Base-by-base conservation (phyloP, 2,888 invertebrate species). In the Ormyrus thymus region DNA sequence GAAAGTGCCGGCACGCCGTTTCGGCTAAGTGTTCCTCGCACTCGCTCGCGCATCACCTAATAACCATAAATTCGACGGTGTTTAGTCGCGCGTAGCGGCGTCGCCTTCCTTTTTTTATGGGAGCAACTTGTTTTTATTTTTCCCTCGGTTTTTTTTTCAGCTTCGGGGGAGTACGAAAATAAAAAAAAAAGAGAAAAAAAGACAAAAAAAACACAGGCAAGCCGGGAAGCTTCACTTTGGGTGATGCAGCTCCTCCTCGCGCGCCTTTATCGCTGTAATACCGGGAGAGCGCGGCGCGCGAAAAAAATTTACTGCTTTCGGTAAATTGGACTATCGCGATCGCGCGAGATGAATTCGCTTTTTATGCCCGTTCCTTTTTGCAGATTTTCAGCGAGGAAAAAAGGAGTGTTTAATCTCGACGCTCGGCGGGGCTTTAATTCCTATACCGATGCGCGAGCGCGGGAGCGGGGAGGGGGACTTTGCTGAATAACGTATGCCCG, bases 1-100 rank as follows among this genome's bases (percentile, higher is more conserved):
- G 48, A 71, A 75, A 79, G 66, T 29, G 29, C 66, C 68, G 45
- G 65, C 73, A 62, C 79, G 79, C 76, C 74, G 81, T 80, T 80
- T 73, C 29, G 71, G 53, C 76, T 80, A 80, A 81, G 80, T 80
- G 74, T 81, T 81, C 3, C 29, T 75, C 51, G 45, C 62, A 56
- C 29, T 29, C 66, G 15, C n/a, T n/a, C 65, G 71, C 76, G 64
- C 72, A 81, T 73, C 81, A 72, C 75, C 70, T 80, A 80, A 80
- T 81, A 81, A 81, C 81, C 81, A 78, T 81, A 81, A 80, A 80
- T 74, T 68, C 61, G 43, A 69, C 13, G 58, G 62, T 78, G 50
- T 71, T 81, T 78, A 80, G 80, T 77, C 5, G 11, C 43, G 10
- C 55, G 29, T 29, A 29, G 29, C 29, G 48, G 74, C 56, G 65